Percentiles rank a stretch among this genome's conserved stretches.
These are phyloP conservation scores for Epicauta chinensis DNA, from an alignment of 1,140 invertebrate genomes.

Conservation along the genomic window DNA sequence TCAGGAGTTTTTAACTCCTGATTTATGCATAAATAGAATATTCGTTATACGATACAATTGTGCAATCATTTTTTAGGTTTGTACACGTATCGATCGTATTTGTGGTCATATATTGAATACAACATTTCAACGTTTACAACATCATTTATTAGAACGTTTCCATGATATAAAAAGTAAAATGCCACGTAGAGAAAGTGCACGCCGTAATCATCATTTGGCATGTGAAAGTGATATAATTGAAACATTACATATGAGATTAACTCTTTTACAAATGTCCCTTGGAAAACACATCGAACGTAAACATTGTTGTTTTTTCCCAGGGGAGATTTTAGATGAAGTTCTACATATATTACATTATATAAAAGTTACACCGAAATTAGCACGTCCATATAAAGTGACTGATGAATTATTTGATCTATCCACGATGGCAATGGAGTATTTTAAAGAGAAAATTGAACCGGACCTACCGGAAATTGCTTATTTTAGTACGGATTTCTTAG, in stretches of 20 bases:
- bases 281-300: slow-evolving; percentile 86
- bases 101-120: slow-evolving; percentile 72
- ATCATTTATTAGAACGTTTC: slow-evolving; percentile 71
- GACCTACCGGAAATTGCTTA: slow-evolving; percentile 80
- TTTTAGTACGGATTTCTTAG: slow-evolving; percentile 75
- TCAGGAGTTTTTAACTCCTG: too few relatives aligned
- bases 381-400: slow-evolving; percentile 78
- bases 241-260: slow-evolving; percentile 80
- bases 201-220: slow-evolving; percentile 74
- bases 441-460: slow-evolving; percentile 83
- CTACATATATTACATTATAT: slow-evolving; percentile 76
- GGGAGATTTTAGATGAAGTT: slow-evolving; percentile 58
- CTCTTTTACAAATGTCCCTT: slow-evolving; percentile 82
- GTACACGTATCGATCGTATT: slow-evolving; percentile 57
- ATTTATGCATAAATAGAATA: too few relatives aligned
- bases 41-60: background rate
- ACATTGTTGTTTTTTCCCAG: slow-evolving; percentile 85
- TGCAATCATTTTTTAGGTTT: background rate
- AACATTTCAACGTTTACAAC: slow-evolving; percentile 73
- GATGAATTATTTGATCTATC: slow-evolving; percentile 88
- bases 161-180: slow-evolving; percentile 83
- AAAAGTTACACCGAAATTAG: slow-evolving; percentile 71
- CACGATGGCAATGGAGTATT: slow-evolving; percentile 91
- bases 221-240: slow-evolving; percentile 86
- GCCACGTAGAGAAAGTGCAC: slow-evolving; percentile 77